Evolutionary conservation across 2,888 invertebrate species (phyloP), one percentile per base, ranked within the genome.

Genomic region (Meliscaeva auricollis): DNA sequence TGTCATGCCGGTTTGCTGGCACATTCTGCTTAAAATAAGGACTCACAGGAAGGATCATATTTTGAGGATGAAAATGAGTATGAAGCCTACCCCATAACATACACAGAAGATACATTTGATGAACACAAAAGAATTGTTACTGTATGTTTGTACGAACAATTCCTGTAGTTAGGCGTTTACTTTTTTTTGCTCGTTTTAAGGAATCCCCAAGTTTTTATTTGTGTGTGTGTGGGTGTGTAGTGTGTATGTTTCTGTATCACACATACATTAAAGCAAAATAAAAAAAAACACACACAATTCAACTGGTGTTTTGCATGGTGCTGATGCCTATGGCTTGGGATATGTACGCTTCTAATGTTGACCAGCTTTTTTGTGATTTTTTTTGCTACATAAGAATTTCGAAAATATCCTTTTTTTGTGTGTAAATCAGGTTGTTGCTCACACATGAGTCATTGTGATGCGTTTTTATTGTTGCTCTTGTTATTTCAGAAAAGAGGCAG

Each of bases 81-180:
- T 48, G 6, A 3, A 52, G 26, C 52, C n/a, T 52, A 26, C n/a
- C n/a, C n/a, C n/a, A n/a, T n/a, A 52, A 30, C 52, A 30, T 52
- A 30, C 3, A 30, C n/a, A 52, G n/a, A n/a, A 66, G 60, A 82
- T 77, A 74, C 44, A 74, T 74, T 74, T 66, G 44, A 64, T 52
- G 73, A 66, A 56, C 68, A 60, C 72, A 66, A 73, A 62, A 79
- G 50, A 41, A 73, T 50, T 56, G 38, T 70, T 70, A 77, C 52
- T 62, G 52, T 69, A 46, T 79, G 54, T 81, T 70, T 76, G 56
- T 41, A 69, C 26, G 70, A 56, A 48, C 41, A 50, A 70, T 70
- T 75, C 75, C 70, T 69, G 81, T 70, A 70, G 75, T 70, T 76
- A 76, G 69, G 75, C 70, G 81, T 72, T 52, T 70, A 22, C 41